Conservation (phyloP, 23 tunicate species). For the Oikopleura dioica region DNA sequence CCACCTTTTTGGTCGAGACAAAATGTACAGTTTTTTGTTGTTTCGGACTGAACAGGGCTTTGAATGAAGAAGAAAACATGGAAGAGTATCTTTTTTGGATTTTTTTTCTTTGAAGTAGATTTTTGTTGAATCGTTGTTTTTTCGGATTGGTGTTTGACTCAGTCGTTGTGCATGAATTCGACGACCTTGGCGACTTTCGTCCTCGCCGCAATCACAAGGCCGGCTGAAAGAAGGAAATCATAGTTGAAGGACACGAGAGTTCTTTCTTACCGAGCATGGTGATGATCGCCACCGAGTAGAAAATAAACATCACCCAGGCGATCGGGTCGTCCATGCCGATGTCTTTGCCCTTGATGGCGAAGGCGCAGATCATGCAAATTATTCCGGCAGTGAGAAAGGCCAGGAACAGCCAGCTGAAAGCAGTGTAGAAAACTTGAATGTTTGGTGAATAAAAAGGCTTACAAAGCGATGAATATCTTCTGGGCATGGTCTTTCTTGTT, state of each 20-base stretch:
- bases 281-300: neutral
- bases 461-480: neutral
- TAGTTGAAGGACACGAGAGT: too few species aligned
- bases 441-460: neutral
- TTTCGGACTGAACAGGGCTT: too few species aligned
- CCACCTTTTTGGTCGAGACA: too few species aligned
- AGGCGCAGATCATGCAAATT: slow-evolving; percentile 6
- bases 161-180: neutral
- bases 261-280: too few species aligned
- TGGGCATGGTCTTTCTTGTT: neutral
- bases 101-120: too few species aligned
- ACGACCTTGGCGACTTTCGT: neutral
- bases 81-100: too few species aligned
- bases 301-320: slow-evolving; percentile 10
- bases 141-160: too few species aligned
- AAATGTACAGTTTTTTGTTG: too few species aligned
- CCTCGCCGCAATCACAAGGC: neutral
- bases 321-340: neutral
- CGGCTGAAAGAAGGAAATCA: too few species aligned
- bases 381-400: neutral
- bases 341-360: neutral
- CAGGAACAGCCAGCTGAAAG: neutral
- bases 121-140: too few species aligned
- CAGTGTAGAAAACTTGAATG: neutral
- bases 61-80: too few species aligned